Conservation (phyloP, 2,797 vertebrate species). For the Serranus cabrilla region DNA sequence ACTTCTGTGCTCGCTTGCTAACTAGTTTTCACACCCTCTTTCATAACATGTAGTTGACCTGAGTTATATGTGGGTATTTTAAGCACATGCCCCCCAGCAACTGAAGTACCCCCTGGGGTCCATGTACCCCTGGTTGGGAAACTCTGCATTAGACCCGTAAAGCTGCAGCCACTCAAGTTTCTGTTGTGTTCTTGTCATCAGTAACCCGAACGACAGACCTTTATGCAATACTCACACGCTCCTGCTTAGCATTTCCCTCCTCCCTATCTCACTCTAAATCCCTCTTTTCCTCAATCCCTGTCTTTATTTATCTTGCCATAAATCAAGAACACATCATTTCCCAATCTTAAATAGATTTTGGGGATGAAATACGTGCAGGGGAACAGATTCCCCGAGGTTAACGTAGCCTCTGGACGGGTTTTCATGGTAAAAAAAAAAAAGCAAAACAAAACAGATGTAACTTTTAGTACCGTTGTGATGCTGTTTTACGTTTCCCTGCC, state of each 20-base stretch:
- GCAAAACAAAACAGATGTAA: conserved; percentile 15
- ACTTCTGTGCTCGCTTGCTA: no score
- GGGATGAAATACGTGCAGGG: conserved; percentile 8
- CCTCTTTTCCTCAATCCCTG: conserved; percentile 31
- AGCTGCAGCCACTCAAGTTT: conserved; percentile 13
- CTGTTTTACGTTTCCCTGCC: not conserved
- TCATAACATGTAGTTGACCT: no score
- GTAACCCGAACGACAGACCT: conserved; percentile 31
- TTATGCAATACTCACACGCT: conserved; percentile 50
- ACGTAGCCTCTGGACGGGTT: not conserved
- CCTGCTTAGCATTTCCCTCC: conserved; percentile 31
- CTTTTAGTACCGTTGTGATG: not conserved
- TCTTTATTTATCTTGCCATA: conserved; percentile 36
- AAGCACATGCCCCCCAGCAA: no score
- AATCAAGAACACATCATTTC: conserved; percentile 44
- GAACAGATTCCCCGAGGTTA: conserved; percentile 7
- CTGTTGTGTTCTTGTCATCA: conserved; percentile 39
- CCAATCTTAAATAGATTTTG: conserved; percentile 38
- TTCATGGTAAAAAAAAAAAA: conserved; percentile 14
- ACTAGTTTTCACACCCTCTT: no score
- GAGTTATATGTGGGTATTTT: no score
- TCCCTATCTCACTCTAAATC: conserved; percentile 35
- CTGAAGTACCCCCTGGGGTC: no score
- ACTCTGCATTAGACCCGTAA: not conserved
- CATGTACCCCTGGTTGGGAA: no score